These are phyloP conservation scores for Penaeus chinensis DNA, from an alignment of 1,140 invertebrate genomes.

Conservation along the genomic window DNA sequence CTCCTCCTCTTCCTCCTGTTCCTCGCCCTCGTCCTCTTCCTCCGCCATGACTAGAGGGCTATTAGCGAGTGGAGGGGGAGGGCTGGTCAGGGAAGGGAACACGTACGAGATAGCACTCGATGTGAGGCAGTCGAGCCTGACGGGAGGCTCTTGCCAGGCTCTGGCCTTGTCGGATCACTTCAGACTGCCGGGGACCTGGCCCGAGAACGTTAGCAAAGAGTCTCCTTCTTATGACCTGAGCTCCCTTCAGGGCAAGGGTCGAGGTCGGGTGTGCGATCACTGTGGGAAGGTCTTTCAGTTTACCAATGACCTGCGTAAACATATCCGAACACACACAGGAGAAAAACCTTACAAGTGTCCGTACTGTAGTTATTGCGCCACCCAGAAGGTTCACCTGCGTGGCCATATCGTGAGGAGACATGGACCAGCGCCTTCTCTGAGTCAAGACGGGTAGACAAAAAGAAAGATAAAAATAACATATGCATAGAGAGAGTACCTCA, in stretches of 20 bases:
- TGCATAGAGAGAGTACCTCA: conserved; percentile 11
- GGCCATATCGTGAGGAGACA: conserved; percentile 51
- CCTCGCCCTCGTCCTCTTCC: too few relatives aligned
- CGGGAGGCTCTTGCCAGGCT: conserved; percentile 28
- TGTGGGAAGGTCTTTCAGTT: conserved; percentile 55
- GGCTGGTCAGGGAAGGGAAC: conserved; percentile 28
- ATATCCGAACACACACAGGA: conserved; percentile 50
- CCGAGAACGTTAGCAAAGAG: conserved; percentile 19
- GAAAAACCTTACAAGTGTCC: conserved; percentile 54
- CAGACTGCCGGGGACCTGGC: conserved; percentile 32
- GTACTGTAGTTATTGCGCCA: conserved; percentile 52
- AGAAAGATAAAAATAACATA: background rate
- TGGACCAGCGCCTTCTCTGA: conserved; percentile 20
- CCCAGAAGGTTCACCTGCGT: conserved; percentile 51
- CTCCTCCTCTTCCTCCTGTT: background rate
- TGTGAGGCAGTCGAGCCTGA: conserved; percentile 2
- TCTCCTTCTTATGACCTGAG: conserved; percentile 27
- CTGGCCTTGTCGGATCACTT: conserved; percentile 23
- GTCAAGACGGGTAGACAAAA: conserved; percentile 32
- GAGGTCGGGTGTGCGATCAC: conserved; percentile 46
- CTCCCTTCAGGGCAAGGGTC: conserved; percentile 27
- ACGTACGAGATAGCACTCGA: conserved; percentile 32
- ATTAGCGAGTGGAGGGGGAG: conserved; percentile 24
- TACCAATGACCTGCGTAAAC: conserved; percentile 47
- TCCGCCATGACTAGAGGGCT: background rate